phyloP scores from a whole-genome alignment of 2,888 invertebrate genomes.

The Drosophila histrio region DNA sequence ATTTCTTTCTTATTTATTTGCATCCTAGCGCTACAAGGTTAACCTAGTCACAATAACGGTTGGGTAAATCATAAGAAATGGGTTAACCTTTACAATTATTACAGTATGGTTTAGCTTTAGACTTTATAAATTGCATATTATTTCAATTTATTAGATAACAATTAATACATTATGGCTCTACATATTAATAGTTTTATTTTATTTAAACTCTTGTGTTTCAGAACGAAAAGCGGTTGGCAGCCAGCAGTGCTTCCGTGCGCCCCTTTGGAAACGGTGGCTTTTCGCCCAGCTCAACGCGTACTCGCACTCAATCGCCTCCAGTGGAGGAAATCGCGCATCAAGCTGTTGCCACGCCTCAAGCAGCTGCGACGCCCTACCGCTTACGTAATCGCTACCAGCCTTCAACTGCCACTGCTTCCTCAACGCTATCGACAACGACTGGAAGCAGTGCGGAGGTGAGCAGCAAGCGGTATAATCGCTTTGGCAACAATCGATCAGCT shows the following conservation, averaged over 20 bases:
- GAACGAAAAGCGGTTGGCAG: slow-evolving; percentile 68
- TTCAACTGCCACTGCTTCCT: slow-evolving; percentile 49
- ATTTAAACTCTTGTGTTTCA: slow-evolving; percentile 20
- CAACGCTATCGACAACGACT: slow-evolving; percentile 59
- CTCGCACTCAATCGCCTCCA: slow-evolving; percentile 61
- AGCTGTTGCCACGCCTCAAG: slow-evolving; percentile 60
- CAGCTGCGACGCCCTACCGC: slow-evolving; percentile 75
- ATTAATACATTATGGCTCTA: too few relatives aligned
- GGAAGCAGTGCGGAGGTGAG: slow-evolving; percentile 60
- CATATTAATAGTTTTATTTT: too few relatives aligned
- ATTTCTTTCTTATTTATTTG: too few relatives aligned
- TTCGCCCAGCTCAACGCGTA: slow-evolving; percentile 70
- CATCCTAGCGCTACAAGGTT: too few relatives aligned
- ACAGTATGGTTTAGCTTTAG: too few relatives aligned
- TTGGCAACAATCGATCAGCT: slow-evolving; percentile 51
- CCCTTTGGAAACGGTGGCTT: slow-evolving; percentile 75
- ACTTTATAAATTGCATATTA: too few relatives aligned
- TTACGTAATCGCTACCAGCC: slow-evolving; percentile 82
- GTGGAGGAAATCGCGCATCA: slow-evolving; percentile 54
- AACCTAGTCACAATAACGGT: too few relatives aligned
- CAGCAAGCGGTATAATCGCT: slow-evolving; percentile 81
- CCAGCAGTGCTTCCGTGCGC: slow-evolving; percentile 53
- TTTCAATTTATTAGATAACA: too few relatives aligned
- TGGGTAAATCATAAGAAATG: too few relatives aligned
- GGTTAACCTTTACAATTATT: too few relatives aligned